Base-by-base conservation (phyloP, 2,113 vertebrate species). In the Stercorarius parasiticus region DNA sequence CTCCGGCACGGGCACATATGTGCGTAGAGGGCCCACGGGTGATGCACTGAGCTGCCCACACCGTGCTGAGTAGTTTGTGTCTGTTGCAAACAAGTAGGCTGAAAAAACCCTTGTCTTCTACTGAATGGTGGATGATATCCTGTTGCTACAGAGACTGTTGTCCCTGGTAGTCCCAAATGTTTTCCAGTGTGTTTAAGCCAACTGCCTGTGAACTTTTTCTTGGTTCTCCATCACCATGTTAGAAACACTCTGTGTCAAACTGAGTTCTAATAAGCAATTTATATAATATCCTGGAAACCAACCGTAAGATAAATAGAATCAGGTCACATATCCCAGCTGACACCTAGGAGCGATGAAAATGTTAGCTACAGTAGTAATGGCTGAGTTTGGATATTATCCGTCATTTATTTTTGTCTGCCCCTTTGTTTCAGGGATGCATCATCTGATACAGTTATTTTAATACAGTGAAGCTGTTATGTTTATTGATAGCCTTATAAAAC, bases 401-500 rank as follows among this genome's bases (percentile, higher is more conserved):
- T 71, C 2, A 0, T 80, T 83, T 90, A 14, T 82, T 92, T 74
- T 73, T 65, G 76, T 87, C 80, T 94, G 62, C 43, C 61, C 38
- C 43, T 95, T 95, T 89, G 34, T 91, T 93, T 94, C 74, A 49
- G 85, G n/a, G 88, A 40, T 76, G 26, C 42, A 66, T 93, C 47
- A 38, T 85, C 77, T 78, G 34, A 29, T 90, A 47, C 16, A 55
- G 64, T 78, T 94, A 66, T 87, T 95, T 95, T 93, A 87, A 72
- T 92, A 45, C 26, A 59, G 43, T 32, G 42, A 79, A 87, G 43
- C 59, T 72, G 73, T 92, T 97, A 30, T 5, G 18, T 67, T 87
- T 95, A 83, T 93, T 86, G 77, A 56, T 94, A 91, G 52, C 59
- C 27, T 87, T 92, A 26, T 92, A 69, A 96, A 94, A 64, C 43